Base-by-base conservation (phyloP, 2,113 vertebrate species). In the Danionella cerebrum region DNA sequence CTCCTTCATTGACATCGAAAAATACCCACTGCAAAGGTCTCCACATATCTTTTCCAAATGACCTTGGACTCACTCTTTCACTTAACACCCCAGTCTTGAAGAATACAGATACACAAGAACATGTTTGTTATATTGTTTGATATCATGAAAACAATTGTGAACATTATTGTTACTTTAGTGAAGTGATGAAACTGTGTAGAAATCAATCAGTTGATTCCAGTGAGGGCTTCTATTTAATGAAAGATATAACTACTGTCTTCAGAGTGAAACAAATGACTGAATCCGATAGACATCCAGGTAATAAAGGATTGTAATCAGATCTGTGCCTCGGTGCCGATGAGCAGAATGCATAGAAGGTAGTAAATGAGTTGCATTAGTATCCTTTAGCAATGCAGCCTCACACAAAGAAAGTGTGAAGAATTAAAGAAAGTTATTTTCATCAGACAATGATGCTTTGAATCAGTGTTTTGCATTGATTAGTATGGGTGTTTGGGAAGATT, bases 191-290 rank as follows among this genome's bases (percentile, higher is more conserved):
- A 41, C 51, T 50, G 50, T 9, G 54, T 6, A 27, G 33, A 48
- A 39, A 42, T 57, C 60, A 73, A 70, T 60, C 48, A 29, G 21
- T 13, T 39, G 41, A 48, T 55, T 57, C 41, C 22, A 66, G 50
- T 41, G 24, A 65, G 59, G n/a, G n/a, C n/a, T n/a, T n/a, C 47
- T 45, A 29, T 25, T 16, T 21, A 22, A 6, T 21, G 39, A 41
- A 67, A 65, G 22, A 35, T 18, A 62, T 39, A 65, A 64, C 41
- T 47, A 12, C 65, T 69, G 65, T 52, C 36, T 31, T 42, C 45
- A 39, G 8, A 39, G 41, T 54, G 13, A 62, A 47, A 62, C 13
- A 8, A 6, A 42, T 69, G 70, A 70, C 53, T 44, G 44, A 70
- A 44, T 22, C 16, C 39, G 58, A 35, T 39, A 29, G 59, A 70